Base-by-base conservation (phyloP, 2,888 invertebrate species). In the Eupithecia subumbrata region DNA sequence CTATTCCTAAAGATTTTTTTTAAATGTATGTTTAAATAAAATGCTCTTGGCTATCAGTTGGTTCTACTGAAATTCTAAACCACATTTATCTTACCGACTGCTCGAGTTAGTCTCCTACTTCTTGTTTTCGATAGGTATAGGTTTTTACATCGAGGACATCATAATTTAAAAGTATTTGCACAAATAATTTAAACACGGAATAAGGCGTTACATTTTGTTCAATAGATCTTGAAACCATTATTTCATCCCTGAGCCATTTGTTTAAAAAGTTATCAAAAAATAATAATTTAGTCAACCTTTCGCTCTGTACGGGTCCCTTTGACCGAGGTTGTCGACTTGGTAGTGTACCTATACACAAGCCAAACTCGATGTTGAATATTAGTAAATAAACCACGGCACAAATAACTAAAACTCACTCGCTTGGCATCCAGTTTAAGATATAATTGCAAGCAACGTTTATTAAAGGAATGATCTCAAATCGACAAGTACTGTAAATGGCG, bases 81-180 rank as follows among this genome's bases (percentile, higher is more conserved):
- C 86, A 88, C 91, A 91, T 91, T 91, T 90, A 91, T 91, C 91
- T 91, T 91, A 84, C 83, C 84, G 86, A 87, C 85, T 86, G 85
- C 83, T 85, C 88, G 84, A 78, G 82, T 83, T 74, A 73, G 72
- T 73, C 66, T 73, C 71, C 72, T 87, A 91, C 89, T 81, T 86
- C 30, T 72, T 52, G 79, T 85, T 83, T 76, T 84, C 86, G 77
- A 72, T 74, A 52, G 12, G 3, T 43, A 48, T 8, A 48, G n/a
- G 18, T 48, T 45, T 45, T 45, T 8, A n/a, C 11, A 11, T 22
- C 11, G 11, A 22, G n/a, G n/a, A 11, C 4, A n/a, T 52, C 9
- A 52, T 5, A 52, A n/a, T n/a, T 48, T 5, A 22, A 56, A 56
- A 4, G 22, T 12, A 4, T n/a, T 52, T 52, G 52, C 52, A n/a